Evolutionary conservation across 2,113 vertebrate genomes (phyloP).

Genomic region (Castor canadensis): DNA sequence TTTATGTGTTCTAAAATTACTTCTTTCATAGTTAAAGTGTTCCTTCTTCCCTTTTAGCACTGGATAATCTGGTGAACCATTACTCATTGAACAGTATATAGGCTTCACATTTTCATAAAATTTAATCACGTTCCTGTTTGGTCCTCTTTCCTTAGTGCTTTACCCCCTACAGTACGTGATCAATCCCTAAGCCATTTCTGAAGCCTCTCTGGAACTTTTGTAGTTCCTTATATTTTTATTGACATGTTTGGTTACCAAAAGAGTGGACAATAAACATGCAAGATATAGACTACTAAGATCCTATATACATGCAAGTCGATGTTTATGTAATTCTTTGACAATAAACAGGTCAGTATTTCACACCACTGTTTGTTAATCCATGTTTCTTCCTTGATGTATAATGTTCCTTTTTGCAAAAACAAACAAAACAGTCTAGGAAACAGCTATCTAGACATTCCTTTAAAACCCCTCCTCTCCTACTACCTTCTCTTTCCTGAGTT

Average conservation of each 20-base stretch:
- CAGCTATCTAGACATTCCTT: neutral
- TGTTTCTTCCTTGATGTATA: neutral
- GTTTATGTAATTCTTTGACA: neutral
- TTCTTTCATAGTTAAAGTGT: slow-evolving; percentile 12
- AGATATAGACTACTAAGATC: neutral
- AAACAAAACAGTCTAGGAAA: neutral
- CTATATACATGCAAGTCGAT: neutral
- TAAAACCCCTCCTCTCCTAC: neutral
- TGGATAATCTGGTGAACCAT: slow-evolving; percentile 39
- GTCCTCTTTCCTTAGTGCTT: slow-evolving; percentile 15
- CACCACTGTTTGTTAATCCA: neutral
- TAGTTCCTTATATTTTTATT: neutral
- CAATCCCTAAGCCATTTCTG: neutral
- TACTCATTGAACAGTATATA: neutral
- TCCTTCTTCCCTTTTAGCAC: neutral
- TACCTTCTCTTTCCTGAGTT: neutral
- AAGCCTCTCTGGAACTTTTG: neutral
- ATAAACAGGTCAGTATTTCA: slow-evolving; percentile 7
- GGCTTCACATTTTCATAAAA: slow-evolving; percentile 46
- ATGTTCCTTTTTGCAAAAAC: slow-evolving; percentile 27
- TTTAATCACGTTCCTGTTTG: neutral
- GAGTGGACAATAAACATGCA: neutral
- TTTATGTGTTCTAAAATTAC: slow-evolving; percentile 46
- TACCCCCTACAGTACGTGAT: neutral
- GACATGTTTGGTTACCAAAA: neutral